Conservation (phyloP, 2,113 vertebrate species). For the Etheostoma spectabile region DNA sequence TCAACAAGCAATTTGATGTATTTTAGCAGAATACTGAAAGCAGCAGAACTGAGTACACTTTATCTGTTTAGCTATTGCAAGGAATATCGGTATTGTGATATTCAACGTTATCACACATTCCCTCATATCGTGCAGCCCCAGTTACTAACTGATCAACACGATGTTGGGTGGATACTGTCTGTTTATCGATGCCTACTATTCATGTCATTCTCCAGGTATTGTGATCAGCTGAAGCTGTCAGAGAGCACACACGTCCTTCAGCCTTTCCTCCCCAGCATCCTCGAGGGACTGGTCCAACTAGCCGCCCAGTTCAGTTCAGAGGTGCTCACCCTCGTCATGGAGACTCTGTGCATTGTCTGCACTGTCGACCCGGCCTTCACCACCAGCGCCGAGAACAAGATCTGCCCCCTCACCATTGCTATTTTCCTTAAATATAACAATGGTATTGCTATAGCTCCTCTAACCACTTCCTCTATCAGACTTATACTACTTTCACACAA, state of each 20-base stretch:
- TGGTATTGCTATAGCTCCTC: conserved; percentile 83
- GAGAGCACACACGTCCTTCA: conserved; percentile 95
- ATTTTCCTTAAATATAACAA: conserved; percentile 99
- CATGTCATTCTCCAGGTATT: conserved; percentile 85
- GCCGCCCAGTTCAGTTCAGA: conserved; percentile 97
- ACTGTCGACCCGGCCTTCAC: conserved; percentile 95
- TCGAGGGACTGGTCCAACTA: conserved; percentile 95
- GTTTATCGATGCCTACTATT: background rate
- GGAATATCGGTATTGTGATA: too few species aligned
- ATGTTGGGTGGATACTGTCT: background rate
- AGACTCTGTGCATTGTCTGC: conserved; percentile 96
- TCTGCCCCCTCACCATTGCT: conserved; percentile 98
- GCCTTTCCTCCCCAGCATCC: conserved; percentile 96
- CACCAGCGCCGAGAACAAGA: conserved; percentile 94
- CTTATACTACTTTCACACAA: background rate
- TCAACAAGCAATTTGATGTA: too few species aligned
- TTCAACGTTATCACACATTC: too few species aligned
- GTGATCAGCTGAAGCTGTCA: conserved; percentile 96
- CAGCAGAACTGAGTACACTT: too few species aligned
- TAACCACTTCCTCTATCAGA: background rate
- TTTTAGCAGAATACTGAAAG: too few species aligned
- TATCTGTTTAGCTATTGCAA: too few species aligned
- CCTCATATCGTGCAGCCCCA: too few species aligned
- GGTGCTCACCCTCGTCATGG: conserved; percentile 98
- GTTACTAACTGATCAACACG: background rate